Base-by-base conservation (phyloP, 2,888 invertebrate genomes). In the Ophion obscuratus region DNA sequence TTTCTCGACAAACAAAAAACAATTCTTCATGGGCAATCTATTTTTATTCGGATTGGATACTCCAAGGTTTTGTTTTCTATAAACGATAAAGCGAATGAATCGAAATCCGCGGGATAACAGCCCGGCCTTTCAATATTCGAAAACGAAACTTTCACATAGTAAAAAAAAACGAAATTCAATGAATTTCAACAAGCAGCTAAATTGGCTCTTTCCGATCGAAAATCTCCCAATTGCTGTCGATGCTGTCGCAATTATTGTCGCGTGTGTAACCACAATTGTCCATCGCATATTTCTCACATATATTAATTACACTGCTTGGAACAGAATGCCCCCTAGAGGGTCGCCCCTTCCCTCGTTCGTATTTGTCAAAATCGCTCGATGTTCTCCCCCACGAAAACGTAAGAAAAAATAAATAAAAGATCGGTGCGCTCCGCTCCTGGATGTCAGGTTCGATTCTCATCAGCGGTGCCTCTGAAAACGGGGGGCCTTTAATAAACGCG, bases 401-500 rank as follows among this genome's bases (percentile, higher is more conserved):
- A 44, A 47, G 31, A 17, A 31, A 64, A 64, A 17, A 53, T 4
- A 31, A 31, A 53, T 53, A 64, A 70, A 53, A 31, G 27, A 31
- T 36, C 53, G n/a, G n/a, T 36, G 47, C 62, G 47, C 62, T 70
- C 47, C 53, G 7, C 71, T 53, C 31, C 20, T 17, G 36, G 47
- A 77, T 67, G 57, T n/a, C 53, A 31, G n/a, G 31, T n/a, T 14
- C 59, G 61, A 79, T 71, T 71, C 79, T 70, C 79, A 53, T 62
- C 81, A 53, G 62, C 20, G 40, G 67, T 14, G 66, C 27, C 44
- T 61, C 59, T 47, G 81, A 70, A 24, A 47, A 81, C 81, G 68
- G n/a, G 71, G 73, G 80, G 85, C 86, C 83, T 86, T 86, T 83
- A 86, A 83, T 80, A 73, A 86, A 83, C 77, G 77, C 75, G 83